A percentile compares a stretch with the other conserved stretches of the same genome.
Evolutionary conservation across 2,888 invertebrate species (phyloP).

Genomic region (Pollenia griseotomentosa): DNA sequence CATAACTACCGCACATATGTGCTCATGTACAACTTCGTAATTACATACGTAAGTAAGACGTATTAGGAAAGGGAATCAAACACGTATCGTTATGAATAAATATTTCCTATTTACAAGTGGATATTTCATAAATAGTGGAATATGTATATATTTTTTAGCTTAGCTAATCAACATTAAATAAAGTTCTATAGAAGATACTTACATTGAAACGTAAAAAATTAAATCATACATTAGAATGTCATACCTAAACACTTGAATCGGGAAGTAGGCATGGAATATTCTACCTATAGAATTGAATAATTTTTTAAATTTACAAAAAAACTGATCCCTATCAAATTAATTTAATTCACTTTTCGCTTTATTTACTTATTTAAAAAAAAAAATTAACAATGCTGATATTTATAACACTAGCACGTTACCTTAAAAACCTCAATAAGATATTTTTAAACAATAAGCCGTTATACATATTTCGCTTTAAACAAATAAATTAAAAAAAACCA

Average conservation of each 20-base stretch:
- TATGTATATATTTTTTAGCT: neutral
- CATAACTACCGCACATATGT: slow-evolving; percentile 27
- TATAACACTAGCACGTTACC: slow-evolving; percentile 60
- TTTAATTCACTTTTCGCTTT: neutral
- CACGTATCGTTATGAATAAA: slow-evolving; percentile 32
- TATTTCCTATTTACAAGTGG: slow-evolving; percentile 46
- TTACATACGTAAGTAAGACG: neutral
- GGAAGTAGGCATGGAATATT: too few species aligned
- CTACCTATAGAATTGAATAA: too few species aligned
- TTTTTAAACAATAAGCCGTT: slow-evolving; percentile 56
- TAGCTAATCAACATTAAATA: neutral
- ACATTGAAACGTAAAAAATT: slow-evolving; percentile 4
- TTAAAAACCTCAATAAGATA: slow-evolving; percentile 53
- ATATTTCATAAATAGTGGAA: slow-evolving; percentile 13
- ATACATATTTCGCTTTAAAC: slow-evolving; percentile 34
- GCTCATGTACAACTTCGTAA: neutral
- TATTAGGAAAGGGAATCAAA: slow-evolving; percentile 19
- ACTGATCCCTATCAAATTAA: neutral
- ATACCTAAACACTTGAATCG: too few species aligned
- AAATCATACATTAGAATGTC: slow-evolving; percentile 35
- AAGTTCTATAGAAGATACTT: neutral
- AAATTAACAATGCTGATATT: neutral
- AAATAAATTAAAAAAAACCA: neutral
- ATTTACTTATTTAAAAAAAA: neutral
- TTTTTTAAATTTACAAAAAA: too few species aligned